Evolutionary conservation across 2,797 vertebrate species (phyloP).

Genomic region (Argya squamiceps): DNA sequence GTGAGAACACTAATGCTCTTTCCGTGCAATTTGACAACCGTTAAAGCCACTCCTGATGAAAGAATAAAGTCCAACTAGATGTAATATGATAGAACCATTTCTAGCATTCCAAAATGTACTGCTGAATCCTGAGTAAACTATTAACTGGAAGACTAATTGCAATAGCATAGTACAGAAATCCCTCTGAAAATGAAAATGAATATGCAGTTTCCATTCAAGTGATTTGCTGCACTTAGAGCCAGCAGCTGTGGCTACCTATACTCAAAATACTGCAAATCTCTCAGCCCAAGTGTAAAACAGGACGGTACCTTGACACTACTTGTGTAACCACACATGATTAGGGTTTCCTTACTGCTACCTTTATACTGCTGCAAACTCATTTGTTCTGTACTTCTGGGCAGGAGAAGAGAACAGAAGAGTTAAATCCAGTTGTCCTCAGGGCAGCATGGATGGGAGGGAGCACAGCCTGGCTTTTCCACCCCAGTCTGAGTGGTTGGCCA

Average conservation of each 20-base stretch:
- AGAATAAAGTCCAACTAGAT: constrained; percentile 15
- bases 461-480: not conserved
- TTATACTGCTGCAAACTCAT: not conserved
- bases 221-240: not conserved
- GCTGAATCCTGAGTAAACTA: not conserved
- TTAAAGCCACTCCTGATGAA: not conserved
- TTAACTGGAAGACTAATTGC: not conserved
- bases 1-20: not conserved
- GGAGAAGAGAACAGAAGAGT: not conserved
- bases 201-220: not conserved
- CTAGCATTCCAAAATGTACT: not conserved
- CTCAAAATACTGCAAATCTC: not conserved
- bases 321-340: not conserved
- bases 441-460: not conserved
- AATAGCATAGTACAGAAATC: not conserved
- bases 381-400: not conserved
- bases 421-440: not conserved
- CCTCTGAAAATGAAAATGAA: not conserved
- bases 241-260: not conserved
- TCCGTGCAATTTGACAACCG: not conserved
- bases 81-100: not conserved
- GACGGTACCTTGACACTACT: not conserved
- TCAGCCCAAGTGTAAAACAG: not conserved
- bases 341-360: not conserved
- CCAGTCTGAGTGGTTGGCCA: not conserved